These are phyloP conservation scores for Heliopora coerulea DNA, from an alignment of 92 coral and sea anemone species.

Conservation along the genomic window DNA sequence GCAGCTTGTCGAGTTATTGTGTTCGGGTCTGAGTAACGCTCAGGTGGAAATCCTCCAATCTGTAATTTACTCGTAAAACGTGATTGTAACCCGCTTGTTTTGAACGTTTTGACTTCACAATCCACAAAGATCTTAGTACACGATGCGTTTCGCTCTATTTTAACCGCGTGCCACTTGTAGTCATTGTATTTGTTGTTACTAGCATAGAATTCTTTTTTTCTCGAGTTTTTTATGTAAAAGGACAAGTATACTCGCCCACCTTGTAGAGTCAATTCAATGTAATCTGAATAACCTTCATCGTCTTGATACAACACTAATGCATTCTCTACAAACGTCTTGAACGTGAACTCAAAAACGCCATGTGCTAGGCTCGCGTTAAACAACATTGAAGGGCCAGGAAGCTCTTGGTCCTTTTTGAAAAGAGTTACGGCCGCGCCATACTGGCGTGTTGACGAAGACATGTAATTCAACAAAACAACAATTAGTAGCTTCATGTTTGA, in stretches of 20 bases:
- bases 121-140: neutral
- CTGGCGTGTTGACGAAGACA: neutral
- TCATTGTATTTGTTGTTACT: slow-evolving; percentile 8
- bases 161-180: slow-evolving; percentile 14
- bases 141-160: slow-evolving; percentile 10
- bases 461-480: neutral
- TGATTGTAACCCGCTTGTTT: neutral
- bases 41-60: slow-evolving; percentile 3
- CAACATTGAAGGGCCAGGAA: slow-evolving; percentile 22
- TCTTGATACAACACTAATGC: slow-evolving; percentile 33
- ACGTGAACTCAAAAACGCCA: slow-evolving; percentile 29
- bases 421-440: neutral
- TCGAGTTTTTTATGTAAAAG: neutral
- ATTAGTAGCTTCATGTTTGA: neutral
- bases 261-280: neutral
- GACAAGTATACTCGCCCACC: slow-evolving; percentile 1
- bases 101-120: neutral
- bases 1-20: neutral
- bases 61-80: neutral
- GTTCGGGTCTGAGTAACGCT: neutral
- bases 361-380: slow-evolving; percentile 4
- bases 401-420: neutral
- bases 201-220: neutral
- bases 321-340: slow-evolving; percentile 7
- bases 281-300: neutral